A percentile compares a stretch with the other conserved stretches of the same genome.
phyloP scores from a whole-genome alignment of 2,888 invertebrate species.

The Zaprionus bogoriensis region DNA sequence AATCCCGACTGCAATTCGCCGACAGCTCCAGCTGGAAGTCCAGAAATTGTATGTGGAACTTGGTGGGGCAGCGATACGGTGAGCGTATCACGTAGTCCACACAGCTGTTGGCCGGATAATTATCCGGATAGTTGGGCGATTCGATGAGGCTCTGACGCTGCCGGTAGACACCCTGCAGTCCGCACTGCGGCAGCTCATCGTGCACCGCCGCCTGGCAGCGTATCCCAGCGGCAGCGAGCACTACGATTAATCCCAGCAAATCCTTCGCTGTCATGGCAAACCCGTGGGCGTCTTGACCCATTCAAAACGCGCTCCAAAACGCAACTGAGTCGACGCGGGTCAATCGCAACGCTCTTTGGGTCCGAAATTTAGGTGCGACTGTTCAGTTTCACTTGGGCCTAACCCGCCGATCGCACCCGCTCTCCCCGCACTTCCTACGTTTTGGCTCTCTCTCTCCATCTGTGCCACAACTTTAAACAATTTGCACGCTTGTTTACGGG shows the following conservation, averaged over 20 bases:
- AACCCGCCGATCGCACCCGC: too few species aligned
- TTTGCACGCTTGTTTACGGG: constrained; percentile 73
- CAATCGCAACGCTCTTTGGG: constrained; percentile 38
- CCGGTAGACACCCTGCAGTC: constrained; percentile 82
- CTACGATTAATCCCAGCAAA: background rate
- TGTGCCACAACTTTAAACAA: constrained; percentile 42
- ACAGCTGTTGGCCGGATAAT: constrained; percentile 83
- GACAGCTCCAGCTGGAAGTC: constrained; percentile 84
- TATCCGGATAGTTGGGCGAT: constrained; percentile 84
- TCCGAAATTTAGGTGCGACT: constrained; percentile 52
- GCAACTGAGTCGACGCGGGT: constrained; percentile 62
- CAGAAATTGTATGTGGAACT: constrained; percentile 84
- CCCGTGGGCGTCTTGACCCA: too few species aligned
- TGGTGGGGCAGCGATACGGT: constrained; percentile 83
- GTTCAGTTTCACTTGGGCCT: constrained; percentile 52
- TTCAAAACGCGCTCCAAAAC: constrained; percentile 45
- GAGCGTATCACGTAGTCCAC: constrained; percentile 84
- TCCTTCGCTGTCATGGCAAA: constrained; percentile 38
- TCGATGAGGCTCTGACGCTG: constrained; percentile 83
- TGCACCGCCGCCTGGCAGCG: constrained; percentile 52
- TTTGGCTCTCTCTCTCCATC: background rate
- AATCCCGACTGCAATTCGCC: constrained; percentile 84
- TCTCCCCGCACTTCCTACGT: too few species aligned
- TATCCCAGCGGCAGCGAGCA: too few species aligned
- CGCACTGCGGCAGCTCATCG: constrained; percentile 77